Base-by-base conservation (phyloP, 2,888 invertebrate genomes). In the Calameuta idolon region DNA sequence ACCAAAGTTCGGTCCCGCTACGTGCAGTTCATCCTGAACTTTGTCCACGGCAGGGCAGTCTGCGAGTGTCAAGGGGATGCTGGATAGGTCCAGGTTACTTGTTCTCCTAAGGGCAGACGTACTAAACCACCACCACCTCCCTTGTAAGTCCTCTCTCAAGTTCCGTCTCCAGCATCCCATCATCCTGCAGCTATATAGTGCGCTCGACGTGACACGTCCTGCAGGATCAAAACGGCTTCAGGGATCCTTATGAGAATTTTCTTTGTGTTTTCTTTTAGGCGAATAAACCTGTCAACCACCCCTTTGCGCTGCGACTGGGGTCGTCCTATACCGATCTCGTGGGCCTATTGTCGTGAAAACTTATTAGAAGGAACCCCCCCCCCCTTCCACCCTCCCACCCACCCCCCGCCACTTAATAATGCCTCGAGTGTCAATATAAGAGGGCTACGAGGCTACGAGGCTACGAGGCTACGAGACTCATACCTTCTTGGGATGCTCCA, bases 301-400 rank as follows among this genome's bases (percentile, higher is more conserved):
- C 55, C 55, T 23, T 2, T 9, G 2, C 9, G 2, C 55, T 55
- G 55, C 55, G 9, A 23, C 23, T 23, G 23, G 55, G 55, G 55
- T 55, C 15, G 23, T 2, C 23, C 23, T 55, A 55, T 23, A 23
- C 55, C 23, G 55, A 55, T 73, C 76, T 34, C 33, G 74, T 69
- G 34, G 34, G 37, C 75, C 69, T 79, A 78, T 80, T 77, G 81
- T 83, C 82, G 79, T 81, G 77, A 77, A 79, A 83, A 79, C 82
- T 85, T 82, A 83, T 83, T 83, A 83, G 81, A 79, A 76, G 69
- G 79, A 77, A 75, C 79, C 77, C 33, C 33, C 78, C 75, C 77
- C 78, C 78, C 78, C 83, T 81, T 83, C n/a, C n/a, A n/a, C n/a
- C n/a, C n/a, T n/a, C 79, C 77, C 33, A 75, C 79, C 77, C 33